These are phyloP conservation scores for Stratiolaelaps scimitus DNA, from an alignment of 1,140 invertebrate genomes.

Conservation along the genomic window DNA sequence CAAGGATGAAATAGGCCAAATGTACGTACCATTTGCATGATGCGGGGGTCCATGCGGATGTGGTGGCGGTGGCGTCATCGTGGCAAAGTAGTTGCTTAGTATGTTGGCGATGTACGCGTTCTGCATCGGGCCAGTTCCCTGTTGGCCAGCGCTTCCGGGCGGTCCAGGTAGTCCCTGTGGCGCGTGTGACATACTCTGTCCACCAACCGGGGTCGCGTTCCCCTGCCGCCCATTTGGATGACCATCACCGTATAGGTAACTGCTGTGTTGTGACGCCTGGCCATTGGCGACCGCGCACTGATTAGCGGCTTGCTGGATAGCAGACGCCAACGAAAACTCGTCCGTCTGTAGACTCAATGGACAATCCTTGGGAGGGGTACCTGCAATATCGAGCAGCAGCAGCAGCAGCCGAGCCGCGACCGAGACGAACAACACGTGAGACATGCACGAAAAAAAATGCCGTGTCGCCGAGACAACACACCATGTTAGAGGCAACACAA, in stretches of 20 bases:
- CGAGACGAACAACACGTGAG: not conserved
- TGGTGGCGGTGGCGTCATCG: conserved; percentile 17
- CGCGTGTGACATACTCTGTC: too few species aligned
- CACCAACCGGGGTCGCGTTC: too few species aligned
- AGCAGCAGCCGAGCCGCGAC: not conserved
- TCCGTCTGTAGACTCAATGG: conserved; percentile 7
- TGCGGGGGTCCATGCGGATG: conserved; percentile 18
- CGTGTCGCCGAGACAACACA: too few species aligned
- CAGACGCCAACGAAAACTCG: conserved; percentile 11
- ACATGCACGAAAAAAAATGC: too few species aligned
- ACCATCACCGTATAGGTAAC: too few species aligned
- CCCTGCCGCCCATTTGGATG: too few species aligned
- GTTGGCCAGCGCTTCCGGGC: not conserved
- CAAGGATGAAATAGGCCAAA: too few species aligned
- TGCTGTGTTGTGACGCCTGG: not conserved
- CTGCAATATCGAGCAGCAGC: not conserved
- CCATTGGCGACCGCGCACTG: conserved; percentile 11
- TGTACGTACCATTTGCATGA: conserved; percentile 13
- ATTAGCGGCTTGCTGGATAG: conserved; percentile 18
- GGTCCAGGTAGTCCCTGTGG: too few species aligned
- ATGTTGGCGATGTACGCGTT: conserved; percentile 11
- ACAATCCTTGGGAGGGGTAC: conserved; percentile 21
- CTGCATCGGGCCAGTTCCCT: not conserved
- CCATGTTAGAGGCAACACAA: too few species aligned
- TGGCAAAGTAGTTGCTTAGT: conserved; percentile 21